Percentiles rank a stretch among this genome's conserved stretches.
These are phyloP conservation scores for Fulica atra DNA, from an alignment of 2,113 vertebrate species.

Conservation along the genomic window DNA sequence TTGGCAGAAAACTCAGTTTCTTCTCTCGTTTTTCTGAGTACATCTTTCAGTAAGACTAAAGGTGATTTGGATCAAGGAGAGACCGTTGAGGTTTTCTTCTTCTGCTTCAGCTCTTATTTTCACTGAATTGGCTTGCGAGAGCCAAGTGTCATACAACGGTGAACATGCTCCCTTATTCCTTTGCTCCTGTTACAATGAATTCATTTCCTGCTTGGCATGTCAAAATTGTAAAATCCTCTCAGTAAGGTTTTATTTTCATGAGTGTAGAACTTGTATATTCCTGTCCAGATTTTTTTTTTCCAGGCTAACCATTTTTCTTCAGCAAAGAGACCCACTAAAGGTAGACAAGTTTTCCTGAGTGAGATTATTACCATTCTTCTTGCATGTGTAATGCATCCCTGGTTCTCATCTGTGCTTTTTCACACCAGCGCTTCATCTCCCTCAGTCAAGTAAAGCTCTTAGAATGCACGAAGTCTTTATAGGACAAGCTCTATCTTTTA, in stretches of 20 bases:
- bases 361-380: background rate
- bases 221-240: background rate
- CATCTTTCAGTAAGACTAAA: background rate
- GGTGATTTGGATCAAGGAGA: background rate
- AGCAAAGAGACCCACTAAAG: background rate
- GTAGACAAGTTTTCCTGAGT: background rate
- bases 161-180: background rate
- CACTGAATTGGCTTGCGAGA: background rate
- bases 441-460: background rate
- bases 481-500: background rate
- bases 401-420: background rate
- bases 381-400: background rate
- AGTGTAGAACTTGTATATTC: background rate
- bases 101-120: background rate
- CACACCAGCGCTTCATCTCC: background rate
- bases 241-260: background rate
- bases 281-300: background rate
- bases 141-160: background rate
- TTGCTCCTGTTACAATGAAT: constrained; percentile 23
- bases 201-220: constrained; percentile 27
- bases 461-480: background rate
- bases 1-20: background rate
- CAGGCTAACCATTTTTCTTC: background rate
- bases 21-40: background rate
- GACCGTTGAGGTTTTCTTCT: background rate